phyloP scores from a whole-genome alignment of 2,888 invertebrate genomes.

The Diadromus collaris region DNA sequence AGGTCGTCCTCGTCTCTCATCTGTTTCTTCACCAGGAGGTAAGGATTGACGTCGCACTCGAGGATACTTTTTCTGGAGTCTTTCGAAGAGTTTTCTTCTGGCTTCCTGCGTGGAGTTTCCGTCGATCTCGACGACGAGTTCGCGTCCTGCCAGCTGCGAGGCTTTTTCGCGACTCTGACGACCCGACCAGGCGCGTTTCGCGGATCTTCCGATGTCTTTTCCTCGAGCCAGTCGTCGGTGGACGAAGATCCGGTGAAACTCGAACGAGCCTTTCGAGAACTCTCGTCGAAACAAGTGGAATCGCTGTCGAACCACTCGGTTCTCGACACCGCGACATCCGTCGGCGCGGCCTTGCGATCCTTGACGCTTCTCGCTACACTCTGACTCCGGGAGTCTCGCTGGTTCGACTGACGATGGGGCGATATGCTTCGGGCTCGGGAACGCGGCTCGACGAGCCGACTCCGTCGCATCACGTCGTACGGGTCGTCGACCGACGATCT shows the following conservation, averaged over 20 bases:
- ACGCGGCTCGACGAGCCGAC: conserved; percentile 86
- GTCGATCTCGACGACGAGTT: conserved; percentile 16
- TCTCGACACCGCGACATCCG: conserved; percentile 65
- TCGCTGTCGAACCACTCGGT: conserved; percentile 76
- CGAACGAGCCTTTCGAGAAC: conserved; percentile 62
- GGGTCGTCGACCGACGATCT: conserved; percentile 82
- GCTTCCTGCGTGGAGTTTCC: conserved; percentile 49
- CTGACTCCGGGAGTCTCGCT: conserved; percentile 79
- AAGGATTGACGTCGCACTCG: conserved; percentile 92
- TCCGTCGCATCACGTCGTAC: conserved; percentile 91
- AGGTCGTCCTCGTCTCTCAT: conserved; percentile 75
- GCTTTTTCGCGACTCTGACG: conserved; percentile 65
- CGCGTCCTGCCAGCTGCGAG: conserved; percentile 66
- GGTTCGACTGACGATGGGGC: conserved; percentile 73
- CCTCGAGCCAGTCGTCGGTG: conserved; percentile 64
- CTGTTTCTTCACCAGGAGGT: conserved; percentile 86
- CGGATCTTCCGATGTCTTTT: conserved; percentile 54
- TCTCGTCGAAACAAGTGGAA: conserved; percentile 62
- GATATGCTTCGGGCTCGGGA: conserved; percentile 79
- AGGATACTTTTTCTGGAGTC: conserved; percentile 85
- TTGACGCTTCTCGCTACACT: conserved; percentile 75
- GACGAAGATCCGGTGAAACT: conserved; percentile 56
- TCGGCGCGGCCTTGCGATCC: conserved; percentile 55
- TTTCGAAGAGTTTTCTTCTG: conserved; percentile 26
- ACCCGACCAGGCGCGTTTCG: conserved; percentile 62